Base-by-base conservation (phyloP, 2,797 vertebrate species). In the Hylomyscus alleni region DNA sequence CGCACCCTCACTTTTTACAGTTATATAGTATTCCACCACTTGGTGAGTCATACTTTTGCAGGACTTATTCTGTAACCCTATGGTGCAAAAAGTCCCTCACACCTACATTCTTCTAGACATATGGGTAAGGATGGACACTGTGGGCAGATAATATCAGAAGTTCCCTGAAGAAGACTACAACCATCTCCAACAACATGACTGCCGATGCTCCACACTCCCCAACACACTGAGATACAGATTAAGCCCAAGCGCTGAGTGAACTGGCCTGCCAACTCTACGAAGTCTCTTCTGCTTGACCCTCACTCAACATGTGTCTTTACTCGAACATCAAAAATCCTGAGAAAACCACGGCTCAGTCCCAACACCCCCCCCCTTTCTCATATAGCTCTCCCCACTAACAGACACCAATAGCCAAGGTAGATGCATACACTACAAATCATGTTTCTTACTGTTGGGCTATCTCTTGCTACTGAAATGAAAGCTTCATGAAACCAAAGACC, bases 401-500 rank as follows among this genome's bases (percentile, higher is more conserved):
- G 14, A 5, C 34, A 58, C 67, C 69, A 56, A 31, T 24, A 58
- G 81, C 31, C 50, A 22, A 1, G n/a, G 3, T 20, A 77, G 6
- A 17, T 20, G 77, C 37, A 58, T n/a, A 78, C 78, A 84, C 50
- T 10, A 29, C 75, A 89, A 47, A 52, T 60, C 60, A 47, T 40
- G 15, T 19, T 80, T 67, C 11, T 58, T 65, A 50, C 29, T 50
- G 72, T n/a, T 44, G 13, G 54, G 91, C 87, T 85, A 40, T 24
- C 50, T 88, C 86, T 67, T 86, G 62, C 67, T 85, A 67, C 29
- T 81, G 58, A 95, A 78, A 91, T 47, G n/a, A 83, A 75, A 83
- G 76, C 37, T 65, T 78, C 50, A 82, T 58, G 12, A 95, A 95
- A 72, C 65, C 31, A 75, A 9, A 52, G 60, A n/a, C 24, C 77